phyloP scores from a whole-genome alignment of 2,797 vertebrate species.

The Bradypus variegatus region DNA sequence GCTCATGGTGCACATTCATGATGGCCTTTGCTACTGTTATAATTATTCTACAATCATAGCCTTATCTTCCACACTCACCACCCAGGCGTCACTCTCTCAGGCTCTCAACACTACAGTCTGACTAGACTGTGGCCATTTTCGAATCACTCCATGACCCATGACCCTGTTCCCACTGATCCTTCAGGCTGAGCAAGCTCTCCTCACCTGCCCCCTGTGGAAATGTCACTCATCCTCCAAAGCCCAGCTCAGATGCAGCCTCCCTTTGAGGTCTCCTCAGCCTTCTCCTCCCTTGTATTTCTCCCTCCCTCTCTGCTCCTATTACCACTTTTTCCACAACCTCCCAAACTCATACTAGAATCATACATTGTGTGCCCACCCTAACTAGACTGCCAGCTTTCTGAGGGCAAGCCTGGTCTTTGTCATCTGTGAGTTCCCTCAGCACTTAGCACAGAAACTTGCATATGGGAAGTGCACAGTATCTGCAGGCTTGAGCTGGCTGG shows the following conservation, averaged over 20 bases:
- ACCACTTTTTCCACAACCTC: not conserved
- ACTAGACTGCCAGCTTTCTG: not conserved
- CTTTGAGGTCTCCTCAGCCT: not conserved
- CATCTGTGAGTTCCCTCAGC: not conserved
- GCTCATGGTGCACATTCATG: too few species aligned
- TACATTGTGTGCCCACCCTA: not conserved
- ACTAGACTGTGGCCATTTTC: not conserved
- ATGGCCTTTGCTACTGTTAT: too few species aligned
- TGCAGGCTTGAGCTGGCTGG: not conserved
- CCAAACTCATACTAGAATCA: not conserved
- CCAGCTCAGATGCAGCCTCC: not conserved
- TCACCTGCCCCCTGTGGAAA: not conserved
- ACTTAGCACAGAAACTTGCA: not conserved
- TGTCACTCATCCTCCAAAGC: not conserved
- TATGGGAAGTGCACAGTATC: not conserved
- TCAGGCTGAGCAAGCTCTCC: not conserved
- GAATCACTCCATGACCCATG: not conserved
- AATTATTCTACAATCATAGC: not conserved
- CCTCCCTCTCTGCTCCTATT: not conserved
- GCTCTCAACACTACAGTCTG: not conserved
- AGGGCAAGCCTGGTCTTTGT: not conserved
- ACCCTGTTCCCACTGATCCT: not conserved
- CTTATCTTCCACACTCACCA: not conserved
- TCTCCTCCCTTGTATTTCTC: not conserved
- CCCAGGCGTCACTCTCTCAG: not conserved